Evolutionary conservation across 2,797 vertebrate species (phyloP).

Genomic region (Meriones psammophilus): DNA sequence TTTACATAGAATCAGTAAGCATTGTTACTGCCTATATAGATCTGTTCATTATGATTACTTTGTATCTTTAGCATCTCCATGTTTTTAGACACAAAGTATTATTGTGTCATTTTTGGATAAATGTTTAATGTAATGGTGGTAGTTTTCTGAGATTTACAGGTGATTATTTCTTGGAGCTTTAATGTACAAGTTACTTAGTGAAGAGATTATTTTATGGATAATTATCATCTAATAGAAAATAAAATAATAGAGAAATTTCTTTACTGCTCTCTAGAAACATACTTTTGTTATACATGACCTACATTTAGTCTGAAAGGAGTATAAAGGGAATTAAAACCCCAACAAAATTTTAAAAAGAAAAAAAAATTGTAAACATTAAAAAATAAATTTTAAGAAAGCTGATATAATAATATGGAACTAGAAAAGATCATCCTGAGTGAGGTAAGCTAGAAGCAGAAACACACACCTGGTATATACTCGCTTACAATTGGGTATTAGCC

Average conservation of each 20-base stretch:
- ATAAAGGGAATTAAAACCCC: background rate
- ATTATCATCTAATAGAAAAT: background rate
- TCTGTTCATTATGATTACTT: background rate
- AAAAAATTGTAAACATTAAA: background rate
- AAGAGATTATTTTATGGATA: background rate
- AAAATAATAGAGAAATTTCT: background rate
- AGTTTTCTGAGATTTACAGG: background rate
- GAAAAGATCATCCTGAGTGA: too few species aligned
- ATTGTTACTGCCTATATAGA: background rate
- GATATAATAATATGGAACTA: background rate
- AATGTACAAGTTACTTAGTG: background rate
- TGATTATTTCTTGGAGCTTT: background rate
- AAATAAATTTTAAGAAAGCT: background rate
- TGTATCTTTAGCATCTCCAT: background rate
- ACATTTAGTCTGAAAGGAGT: background rate
- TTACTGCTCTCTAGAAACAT: background rate
- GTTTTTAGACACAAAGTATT: background rate
- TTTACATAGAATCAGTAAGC: background rate
- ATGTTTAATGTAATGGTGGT: constrained; percentile 24
- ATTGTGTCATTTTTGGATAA: background rate
- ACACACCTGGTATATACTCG: too few species aligned
- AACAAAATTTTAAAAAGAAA: background rate
- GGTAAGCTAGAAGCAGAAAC: too few species aligned
- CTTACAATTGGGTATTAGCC: too few species aligned
- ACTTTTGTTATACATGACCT: background rate